phyloP scores from a whole-genome alignment of 1,140 invertebrate genomes.

The Akabosia matsudoensis region DNA sequence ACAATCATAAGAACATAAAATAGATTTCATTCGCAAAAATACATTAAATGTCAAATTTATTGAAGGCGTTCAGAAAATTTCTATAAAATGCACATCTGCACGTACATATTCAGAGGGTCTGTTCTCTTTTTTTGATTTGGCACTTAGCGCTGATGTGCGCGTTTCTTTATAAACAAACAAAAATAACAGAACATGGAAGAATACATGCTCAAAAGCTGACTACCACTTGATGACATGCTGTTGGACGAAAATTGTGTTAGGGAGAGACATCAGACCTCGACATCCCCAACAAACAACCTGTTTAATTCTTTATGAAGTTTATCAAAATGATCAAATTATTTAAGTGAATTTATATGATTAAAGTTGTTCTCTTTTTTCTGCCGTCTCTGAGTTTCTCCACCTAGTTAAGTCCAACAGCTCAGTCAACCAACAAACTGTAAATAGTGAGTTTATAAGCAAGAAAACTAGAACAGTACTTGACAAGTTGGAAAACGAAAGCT shows the following conservation, averaged over 20 bases:
- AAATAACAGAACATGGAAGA: neutral
- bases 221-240: neutral
- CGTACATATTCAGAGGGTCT: neutral
- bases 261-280: neutral
- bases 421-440: too few relatives aligned
- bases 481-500: too few relatives aligned
- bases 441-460: too few relatives aligned
- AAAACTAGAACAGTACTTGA: too few relatives aligned
- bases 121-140: neutral
- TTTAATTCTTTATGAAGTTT: neutral
- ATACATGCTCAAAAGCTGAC: neutral
- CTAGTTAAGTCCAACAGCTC: too few relatives aligned
- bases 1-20: too few relatives aligned
- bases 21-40: too few relatives aligned
- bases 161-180: neutral
- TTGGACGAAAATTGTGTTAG: neutral
- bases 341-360: neutral
- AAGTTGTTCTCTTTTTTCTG: neutral
- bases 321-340: constrained; percentile 22
- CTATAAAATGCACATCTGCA: neutral
- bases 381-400: too few relatives aligned
- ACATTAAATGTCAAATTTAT: too few relatives aligned
- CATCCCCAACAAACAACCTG: neutral
- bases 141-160: neutral
- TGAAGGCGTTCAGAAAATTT: too few relatives aligned